These are phyloP conservation scores for Sinocyclocheilus maitianheensis DNA, from an alignment of 2,113 vertebrate genomes.

Conservation along the genomic window DNA sequence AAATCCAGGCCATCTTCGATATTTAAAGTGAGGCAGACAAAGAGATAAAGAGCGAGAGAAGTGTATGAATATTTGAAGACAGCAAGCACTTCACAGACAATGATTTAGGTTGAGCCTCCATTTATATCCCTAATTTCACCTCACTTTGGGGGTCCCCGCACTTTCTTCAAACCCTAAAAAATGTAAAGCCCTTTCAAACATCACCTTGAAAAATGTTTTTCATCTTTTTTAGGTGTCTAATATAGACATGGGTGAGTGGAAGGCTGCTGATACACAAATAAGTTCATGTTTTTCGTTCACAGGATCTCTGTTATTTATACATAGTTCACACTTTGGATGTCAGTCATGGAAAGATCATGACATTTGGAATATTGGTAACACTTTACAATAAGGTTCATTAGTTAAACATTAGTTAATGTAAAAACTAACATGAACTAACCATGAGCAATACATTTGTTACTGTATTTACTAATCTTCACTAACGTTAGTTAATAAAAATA, in stretches of 20 bases:
- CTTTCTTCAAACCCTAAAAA: conserved; percentile 66
- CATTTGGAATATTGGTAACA: conserved; percentile 23
- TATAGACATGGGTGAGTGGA: conserved; percentile 35
- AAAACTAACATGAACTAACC: too few species aligned
- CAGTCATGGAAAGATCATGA: conserved; percentile 45
- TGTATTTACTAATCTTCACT: too few species aligned
- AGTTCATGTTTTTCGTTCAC: not conserved
- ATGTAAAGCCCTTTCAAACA: conserved; percentile 73
- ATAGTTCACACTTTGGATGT: conserved; percentile 51
- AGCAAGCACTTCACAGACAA: conserved; percentile 44
- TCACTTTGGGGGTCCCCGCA: conserved; percentile 56
- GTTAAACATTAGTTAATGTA: too few species aligned
- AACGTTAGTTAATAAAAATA: too few species aligned
- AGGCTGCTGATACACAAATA: conserved; percentile 20
- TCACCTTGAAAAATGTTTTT: conserved; percentile 66
- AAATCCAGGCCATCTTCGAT: not conserved
- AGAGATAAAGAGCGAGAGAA: conserved; percentile 10
- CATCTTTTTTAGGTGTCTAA: not conserved
- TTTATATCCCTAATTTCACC: conserved; percentile 57
- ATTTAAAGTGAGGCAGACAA: not conserved
- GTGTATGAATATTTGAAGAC: conserved; percentile 44
- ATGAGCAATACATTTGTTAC: too few species aligned
- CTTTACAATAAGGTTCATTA: too few species aligned
- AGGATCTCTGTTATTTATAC: conserved; percentile 38
- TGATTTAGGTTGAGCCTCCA: conserved; percentile 44